phyloP scores from a whole-genome alignment of 2,113 vertebrate species.

The Phycodurus eques region DNA sequence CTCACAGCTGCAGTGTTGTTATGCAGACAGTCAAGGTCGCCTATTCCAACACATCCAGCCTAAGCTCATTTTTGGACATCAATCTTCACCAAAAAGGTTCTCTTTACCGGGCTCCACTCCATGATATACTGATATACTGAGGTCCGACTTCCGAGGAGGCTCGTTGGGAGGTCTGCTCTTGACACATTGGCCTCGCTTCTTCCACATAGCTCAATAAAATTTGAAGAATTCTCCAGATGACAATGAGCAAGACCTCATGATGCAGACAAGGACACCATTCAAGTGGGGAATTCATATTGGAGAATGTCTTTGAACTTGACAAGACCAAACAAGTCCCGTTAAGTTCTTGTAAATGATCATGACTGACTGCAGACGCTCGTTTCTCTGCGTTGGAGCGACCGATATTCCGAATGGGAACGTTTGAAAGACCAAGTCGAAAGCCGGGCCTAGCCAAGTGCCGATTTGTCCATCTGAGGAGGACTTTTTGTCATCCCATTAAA shows the following conservation, averaged over 20 bases:
- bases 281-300: background rate
- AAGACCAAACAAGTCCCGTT: background rate
- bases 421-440: background rate
- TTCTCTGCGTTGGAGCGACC: background rate
- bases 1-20: conserved; percentile 69
- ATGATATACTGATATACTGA: background rate
- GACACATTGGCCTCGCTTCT: background rate
- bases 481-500: too few species aligned
- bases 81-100: conserved; percentile 7
- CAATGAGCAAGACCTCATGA: background rate
- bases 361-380: background rate
- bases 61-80: conserved; percentile 35
- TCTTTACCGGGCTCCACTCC: background rate
- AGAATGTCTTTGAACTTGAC: background rate
- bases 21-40: conserved; percentile 72
- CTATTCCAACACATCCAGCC: conserved; percentile 50
- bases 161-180: background rate
- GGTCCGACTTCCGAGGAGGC: background rate
- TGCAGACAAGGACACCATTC: background rate
- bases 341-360: background rate
- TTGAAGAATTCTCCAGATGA: background rate
- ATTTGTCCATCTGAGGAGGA: too few species aligned
- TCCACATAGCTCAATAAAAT: background rate
- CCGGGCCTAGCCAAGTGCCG: too few species aligned
- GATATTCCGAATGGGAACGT: background rate